These are phyloP conservation scores for Percopsis omiscomaycus DNA, from an alignment of 2,797 vertebrate genomes.

Conservation along the genomic window DNA sequence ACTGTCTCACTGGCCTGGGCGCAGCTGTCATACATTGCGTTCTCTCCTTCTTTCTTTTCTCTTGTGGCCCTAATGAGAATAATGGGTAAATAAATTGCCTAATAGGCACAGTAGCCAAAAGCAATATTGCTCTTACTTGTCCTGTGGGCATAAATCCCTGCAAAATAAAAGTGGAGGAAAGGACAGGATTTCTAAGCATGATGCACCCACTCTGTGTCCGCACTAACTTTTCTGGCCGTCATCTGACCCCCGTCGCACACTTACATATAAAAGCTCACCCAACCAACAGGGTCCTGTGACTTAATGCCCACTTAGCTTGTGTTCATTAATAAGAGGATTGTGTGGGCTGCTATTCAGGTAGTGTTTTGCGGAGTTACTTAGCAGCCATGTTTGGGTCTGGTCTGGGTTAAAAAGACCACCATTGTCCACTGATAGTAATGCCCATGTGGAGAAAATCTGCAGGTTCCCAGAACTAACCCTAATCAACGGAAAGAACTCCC, in stretches of 20 bases:
- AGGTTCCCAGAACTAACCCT: conserved; percentile 12
- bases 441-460: conserved; percentile 21
- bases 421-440: conserved; percentile 35
- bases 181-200: conserved; percentile 17
- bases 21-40: conserved; percentile 50
- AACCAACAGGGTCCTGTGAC: conserved; percentile 5
- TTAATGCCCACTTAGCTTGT: conserved; percentile 14
- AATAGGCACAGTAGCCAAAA: conserved; percentile 43
- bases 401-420: conserved; percentile 31
- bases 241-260: conserved; percentile 12
- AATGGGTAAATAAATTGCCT: conserved; percentile 59
- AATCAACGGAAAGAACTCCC: conserved; percentile 29
- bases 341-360: neutral
- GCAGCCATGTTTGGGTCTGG: conserved; percentile 17
- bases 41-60: conserved; percentile 56
- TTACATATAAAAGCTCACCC: neutral
- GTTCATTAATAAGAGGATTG: conserved; percentile 44
- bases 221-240: neutral
- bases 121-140: conserved; percentile 40
- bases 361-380: conserved; percentile 34
- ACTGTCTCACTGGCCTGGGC: conserved; percentile 54
- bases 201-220: conserved; percentile 21
- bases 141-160: conserved; percentile 47
- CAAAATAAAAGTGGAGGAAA: conserved; percentile 38
- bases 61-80: conserved; percentile 57